These are phyloP conservation scores for Willisornis vidua DNA, from an alignment of 2,113 vertebrate species.

Conservation along the genomic window DNA sequence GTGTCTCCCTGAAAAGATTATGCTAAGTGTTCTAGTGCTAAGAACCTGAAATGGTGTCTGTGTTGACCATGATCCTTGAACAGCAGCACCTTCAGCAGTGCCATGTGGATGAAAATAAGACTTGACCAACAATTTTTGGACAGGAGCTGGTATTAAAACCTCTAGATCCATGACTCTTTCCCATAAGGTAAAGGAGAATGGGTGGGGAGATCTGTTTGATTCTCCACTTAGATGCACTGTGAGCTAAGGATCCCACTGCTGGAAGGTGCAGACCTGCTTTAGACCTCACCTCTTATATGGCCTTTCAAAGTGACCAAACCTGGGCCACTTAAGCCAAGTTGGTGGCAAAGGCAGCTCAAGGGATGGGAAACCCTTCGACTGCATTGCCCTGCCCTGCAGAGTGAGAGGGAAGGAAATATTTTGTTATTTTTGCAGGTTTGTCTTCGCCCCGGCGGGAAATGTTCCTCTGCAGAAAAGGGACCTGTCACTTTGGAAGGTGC, in stretches of 20 bases:
- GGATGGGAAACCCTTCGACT: fast-evolving
- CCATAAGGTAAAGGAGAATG: neutral
- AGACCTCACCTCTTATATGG: neutral
- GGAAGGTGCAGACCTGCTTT: neutral
- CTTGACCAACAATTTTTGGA: neutral
- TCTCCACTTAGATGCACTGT: neutral
- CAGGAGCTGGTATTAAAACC: neutral
- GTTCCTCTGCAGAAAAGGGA: neutral
- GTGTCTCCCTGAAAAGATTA: neutral
- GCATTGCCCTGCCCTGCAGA: neutral
- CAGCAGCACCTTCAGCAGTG: neutral
- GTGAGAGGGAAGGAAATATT: neutral
- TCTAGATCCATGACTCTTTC: neutral
- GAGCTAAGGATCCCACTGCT: neutral
- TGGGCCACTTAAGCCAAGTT: too few relatives aligned
- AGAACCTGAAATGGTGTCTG: neutral
- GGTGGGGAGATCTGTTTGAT: neutral
- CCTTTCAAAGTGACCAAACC: neutral
- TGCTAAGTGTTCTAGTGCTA: neutral
- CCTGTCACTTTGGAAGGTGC: neutral
- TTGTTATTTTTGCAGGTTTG: neutral
- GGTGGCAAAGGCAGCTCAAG: neutral
- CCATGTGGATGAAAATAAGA: neutral
- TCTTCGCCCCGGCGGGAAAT: neutral
- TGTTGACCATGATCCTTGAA: neutral